These are phyloP conservation scores for Porites divaricata DNA, from an alignment of 92 coral and sea anemone genomes.

Conservation along the genomic window DNA sequence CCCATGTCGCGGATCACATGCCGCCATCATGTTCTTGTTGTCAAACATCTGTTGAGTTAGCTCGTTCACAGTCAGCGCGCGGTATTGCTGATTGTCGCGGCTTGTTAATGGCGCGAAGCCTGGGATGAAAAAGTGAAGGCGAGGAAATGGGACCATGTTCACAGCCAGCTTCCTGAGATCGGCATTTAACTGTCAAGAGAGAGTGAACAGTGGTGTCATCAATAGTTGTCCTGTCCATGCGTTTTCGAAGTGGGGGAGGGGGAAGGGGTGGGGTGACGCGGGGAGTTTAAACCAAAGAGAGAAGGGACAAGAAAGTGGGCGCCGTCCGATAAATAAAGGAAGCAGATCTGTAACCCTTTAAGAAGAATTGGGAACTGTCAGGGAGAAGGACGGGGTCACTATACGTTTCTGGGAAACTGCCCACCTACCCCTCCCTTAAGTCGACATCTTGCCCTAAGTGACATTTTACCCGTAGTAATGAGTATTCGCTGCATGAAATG, in stretches of 20 bases:
- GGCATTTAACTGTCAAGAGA: constrained; percentile 73
- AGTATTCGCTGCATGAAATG: too few species aligned
- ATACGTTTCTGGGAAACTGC: too few species aligned
- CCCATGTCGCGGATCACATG: constrained; percentile 94
- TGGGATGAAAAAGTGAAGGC: constrained; percentile 92
- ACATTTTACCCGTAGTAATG: too few species aligned
- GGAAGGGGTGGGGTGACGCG: not conserved
- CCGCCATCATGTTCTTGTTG: constrained; percentile 98
- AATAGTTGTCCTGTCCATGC: not conserved
- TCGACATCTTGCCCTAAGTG: too few species aligned
- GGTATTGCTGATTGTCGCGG: constrained; percentile 78
- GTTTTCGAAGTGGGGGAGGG: too few species aligned
- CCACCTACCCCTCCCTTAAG: too few species aligned
- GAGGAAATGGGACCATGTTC: constrained; percentile 95
- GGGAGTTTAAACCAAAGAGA: not conserved
- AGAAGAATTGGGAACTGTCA: too few species aligned
- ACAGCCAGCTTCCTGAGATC: constrained; percentile 92
- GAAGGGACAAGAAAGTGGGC: not conserved
- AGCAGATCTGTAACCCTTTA: too few species aligned
- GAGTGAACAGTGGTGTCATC: not conserved
- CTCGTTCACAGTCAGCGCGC: constrained; percentile 88
- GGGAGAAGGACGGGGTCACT: too few species aligned
- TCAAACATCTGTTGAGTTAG: constrained; percentile 97
- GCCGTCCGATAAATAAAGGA: not conserved
- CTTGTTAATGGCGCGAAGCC: constrained; percentile 93